phyloP scores from a whole-genome alignment of 2,888 invertebrate genomes.

The Drosophila ezoana region DNA sequence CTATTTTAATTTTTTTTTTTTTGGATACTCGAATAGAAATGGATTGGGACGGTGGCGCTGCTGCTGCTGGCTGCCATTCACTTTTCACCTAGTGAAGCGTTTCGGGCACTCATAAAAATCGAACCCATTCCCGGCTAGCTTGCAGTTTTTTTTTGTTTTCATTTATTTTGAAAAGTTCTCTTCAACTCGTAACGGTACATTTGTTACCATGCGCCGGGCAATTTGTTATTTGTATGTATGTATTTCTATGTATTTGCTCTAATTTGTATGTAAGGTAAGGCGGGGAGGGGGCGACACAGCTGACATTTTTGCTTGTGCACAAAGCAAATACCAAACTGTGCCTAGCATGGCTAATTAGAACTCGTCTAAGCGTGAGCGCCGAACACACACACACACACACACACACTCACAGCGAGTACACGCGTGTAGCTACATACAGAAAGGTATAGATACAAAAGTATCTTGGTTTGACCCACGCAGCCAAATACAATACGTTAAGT shows the following conservation, averaged over 20 bases:
- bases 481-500: constrained; percentile 26
- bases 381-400: constrained; percentile 15
- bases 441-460: constrained; percentile 25
- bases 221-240: constrained; percentile 70
- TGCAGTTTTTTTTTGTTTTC: constrained; percentile 14
- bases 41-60: constrained; percentile 41
- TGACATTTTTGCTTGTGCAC: constrained; percentile 77
- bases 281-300: constrained; percentile 46
- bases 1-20: constrained; percentile 1
- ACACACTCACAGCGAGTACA: not conserved
- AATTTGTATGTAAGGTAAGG: constrained; percentile 66
- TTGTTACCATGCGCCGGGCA: constrained; percentile 74
- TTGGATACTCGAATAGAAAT: constrained; percentile 37
- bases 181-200: constrained; percentile 69
- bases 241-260: constrained; percentile 65
- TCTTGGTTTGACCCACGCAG: constrained; percentile 60
- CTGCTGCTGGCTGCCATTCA: constrained; percentile 60
- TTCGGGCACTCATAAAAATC: constrained; percentile 63
- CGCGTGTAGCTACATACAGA: not conserved
- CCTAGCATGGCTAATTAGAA: constrained; percentile 75
- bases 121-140: constrained; percentile 50
- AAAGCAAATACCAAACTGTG: constrained; percentile 76
- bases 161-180: constrained; percentile 47
- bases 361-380: constrained; percentile 49
- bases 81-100: constrained; percentile 71